phyloP scores from a whole-genome alignment of 2,888 invertebrate genomes.

The Sphaerophoria rueppellii region DNA sequence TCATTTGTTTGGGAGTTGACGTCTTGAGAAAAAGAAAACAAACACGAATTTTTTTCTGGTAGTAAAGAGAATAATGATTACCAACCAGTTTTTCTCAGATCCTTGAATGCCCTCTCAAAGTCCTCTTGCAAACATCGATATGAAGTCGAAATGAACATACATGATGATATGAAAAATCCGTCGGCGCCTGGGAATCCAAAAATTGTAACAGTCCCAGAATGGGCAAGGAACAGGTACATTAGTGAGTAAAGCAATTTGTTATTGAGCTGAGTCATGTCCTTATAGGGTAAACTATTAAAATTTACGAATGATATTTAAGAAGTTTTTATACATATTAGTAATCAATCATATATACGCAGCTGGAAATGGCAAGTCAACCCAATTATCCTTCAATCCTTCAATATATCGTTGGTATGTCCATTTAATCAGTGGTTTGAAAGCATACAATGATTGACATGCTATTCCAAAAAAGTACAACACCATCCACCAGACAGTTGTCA shows the following conservation, averaged over 20 bases:
- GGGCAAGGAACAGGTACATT: neutral
- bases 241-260: constrained; percentile 1
- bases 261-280: constrained; percentile 40
- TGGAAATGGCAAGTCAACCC: constrained; percentile 29
- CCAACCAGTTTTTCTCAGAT: neutral
- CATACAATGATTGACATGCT: neutral
- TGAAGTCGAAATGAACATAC: constrained; percentile 9
- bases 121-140: constrained; percentile 29
- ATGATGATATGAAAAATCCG: constrained; percentile 8
- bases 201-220: constrained; percentile 33
- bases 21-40: neutral
- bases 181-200: constrained; percentile 22
- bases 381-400: neutral
- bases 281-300: constrained; percentile 16
- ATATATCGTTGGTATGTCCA: constrained; percentile 5
- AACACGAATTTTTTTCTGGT: neutral
- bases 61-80: neutral
- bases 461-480: constrained; percentile 5
- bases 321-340: neutral
- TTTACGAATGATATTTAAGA: neutral
- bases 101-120: constrained; percentile 11
- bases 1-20: neutral
- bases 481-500: constrained; percentile 13
- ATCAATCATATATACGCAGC: constrained; percentile 17
- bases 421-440: neutral